A percentile compares a stretch with the other conserved stretches of the same genome.
Conservation (phyloP, 2,797 vertebrate genomes). For the Pseudochirops cupreus region DNA sequence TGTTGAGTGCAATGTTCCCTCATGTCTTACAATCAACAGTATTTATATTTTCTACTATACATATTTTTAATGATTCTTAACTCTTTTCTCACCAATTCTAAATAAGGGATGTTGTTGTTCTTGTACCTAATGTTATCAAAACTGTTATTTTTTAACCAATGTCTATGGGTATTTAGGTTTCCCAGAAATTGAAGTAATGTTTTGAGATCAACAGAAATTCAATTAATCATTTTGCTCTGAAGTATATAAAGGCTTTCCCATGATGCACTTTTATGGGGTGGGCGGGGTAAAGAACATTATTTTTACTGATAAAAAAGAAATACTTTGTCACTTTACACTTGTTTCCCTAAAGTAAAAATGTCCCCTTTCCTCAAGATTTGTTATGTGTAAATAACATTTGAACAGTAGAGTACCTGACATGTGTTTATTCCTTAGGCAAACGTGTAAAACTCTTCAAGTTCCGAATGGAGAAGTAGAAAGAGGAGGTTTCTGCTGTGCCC, state of each 20-base stretch:
- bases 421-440: constrained; percentile 89
- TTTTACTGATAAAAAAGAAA: constrained; percentile 63
- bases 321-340: constrained; percentile 56
- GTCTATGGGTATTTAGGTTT: constrained; percentile 13
- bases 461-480: constrained; percentile 84
- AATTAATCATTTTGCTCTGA: constrained; percentile 38
- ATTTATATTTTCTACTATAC: background rate
- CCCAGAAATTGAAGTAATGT: constrained; percentile 43
- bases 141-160: constrained; percentile 15
- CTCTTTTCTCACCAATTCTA: constrained; percentile 30
- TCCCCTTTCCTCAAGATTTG: constrained; percentile 68
- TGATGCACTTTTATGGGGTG: constrained; percentile 31
- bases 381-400: constrained; percentile 72
- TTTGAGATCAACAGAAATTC: constrained; percentile 32
- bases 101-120: constrained; percentile 39
- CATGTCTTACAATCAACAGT: constrained; percentile 7
- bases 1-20: constrained; percentile 21
- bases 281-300: constrained; percentile 51
- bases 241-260: constrained; percentile 17
- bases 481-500: constrained; percentile 86
- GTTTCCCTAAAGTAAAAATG: constrained; percentile 66
- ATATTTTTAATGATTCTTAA: background rate
- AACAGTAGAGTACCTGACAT: constrained; percentile 83
- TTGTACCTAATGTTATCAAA: constrained; percentile 32
- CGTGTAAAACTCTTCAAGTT: constrained; percentile 85